Percentiles rank a stretch among this genome's conserved stretches.
Evolutionary conservation across 2,113 vertebrate species (phyloP).

Genomic region (Hippocampus abdominalis): DNA sequence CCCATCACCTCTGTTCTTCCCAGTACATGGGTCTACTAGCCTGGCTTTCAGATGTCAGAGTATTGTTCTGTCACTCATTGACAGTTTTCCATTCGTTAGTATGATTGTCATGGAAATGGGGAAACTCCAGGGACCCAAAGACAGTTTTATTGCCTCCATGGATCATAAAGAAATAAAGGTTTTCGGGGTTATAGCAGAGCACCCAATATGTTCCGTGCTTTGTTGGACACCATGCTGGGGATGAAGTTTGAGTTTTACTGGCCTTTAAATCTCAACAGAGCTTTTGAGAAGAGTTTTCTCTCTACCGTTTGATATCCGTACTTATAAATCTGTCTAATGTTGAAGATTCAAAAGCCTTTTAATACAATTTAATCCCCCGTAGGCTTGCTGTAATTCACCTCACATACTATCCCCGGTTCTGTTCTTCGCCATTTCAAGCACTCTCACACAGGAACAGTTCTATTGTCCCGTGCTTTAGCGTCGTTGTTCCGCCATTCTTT

Average conservation of each 20-base stretch:
- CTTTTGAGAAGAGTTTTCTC: background rate
- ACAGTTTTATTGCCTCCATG: slow-evolving; percentile 55
- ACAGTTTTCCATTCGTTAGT: slow-evolving; percentile 48
- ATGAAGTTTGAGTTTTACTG: slow-evolving; percentile 21
- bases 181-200: slow-evolving; percentile 33
- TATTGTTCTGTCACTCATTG: slow-evolving; percentile 44
- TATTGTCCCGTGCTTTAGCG: background rate
- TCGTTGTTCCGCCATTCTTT: background rate
- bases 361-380: background rate
- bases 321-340: background rate
- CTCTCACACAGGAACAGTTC: background rate
- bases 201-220: slow-evolving; percentile 27
- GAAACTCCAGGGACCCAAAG: slow-evolving; percentile 45
- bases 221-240: slow-evolving; percentile 17
- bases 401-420: background rate
- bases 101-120: slow-evolving; percentile 31
- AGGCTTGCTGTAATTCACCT: slow-evolving; percentile 2
- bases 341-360: background rate
- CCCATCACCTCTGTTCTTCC: slow-evolving; percentile 26
- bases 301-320: background rate
- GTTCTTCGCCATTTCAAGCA: background rate
- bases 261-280: slow-evolving; percentile 5
- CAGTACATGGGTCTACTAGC: slow-evolving; percentile 32
- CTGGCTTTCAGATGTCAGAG: slow-evolving; percentile 24
- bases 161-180: slow-evolving; percentile 42